Conservation (phyloP, 2,888 invertebrate species). For the Tetranychus piercei region DNA sequence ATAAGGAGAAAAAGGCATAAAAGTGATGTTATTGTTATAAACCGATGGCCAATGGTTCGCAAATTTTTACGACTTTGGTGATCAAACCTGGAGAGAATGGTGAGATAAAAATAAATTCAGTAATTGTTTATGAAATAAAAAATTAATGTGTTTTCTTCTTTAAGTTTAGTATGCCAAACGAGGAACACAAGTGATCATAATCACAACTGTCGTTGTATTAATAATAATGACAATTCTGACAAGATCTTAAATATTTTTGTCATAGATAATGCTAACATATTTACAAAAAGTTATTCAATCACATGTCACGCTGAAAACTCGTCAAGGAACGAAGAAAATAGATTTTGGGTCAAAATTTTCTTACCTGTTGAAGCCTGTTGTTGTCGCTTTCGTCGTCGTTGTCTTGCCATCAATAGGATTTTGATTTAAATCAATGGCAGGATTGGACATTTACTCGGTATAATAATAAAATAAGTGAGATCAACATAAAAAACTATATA, state of each 20-base stretch:
- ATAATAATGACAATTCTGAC: too few species aligned
- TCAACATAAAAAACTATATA: not conserved
- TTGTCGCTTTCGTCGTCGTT: not conserved
- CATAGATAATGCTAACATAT: too few species aligned
- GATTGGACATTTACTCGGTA: not conserved
- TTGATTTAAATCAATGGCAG: conserved; percentile 3
- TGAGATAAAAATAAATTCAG: not conserved
- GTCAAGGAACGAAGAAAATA: too few species aligned
- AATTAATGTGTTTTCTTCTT: not conserved
- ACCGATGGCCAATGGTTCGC: conserved; percentile 3
- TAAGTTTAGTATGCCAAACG: not conserved
- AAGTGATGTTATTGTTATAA: not conserved
- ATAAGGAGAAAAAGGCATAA: conserved; percentile 1
- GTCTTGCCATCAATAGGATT: conserved; percentile 3
- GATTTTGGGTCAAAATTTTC: not conserved
- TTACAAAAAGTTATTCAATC: too few species aligned
- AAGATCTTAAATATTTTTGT: too few species aligned
- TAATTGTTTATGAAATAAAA: not conserved
- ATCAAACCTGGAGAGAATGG: not conserved
- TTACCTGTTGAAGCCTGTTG: conserved; percentile 1
- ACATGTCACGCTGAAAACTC: too few species aligned
- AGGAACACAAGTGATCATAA: not conserved
- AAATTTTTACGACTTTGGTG: not conserved
- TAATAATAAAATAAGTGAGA: not conserved
- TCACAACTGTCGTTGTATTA: not conserved